Percentiles rank a stretch among this genome's conserved stretches.
These are phyloP conservation scores for Meriones psammophilus DNA, from an alignment of 2,797 vertebrate species.

Conservation along the genomic window DNA sequence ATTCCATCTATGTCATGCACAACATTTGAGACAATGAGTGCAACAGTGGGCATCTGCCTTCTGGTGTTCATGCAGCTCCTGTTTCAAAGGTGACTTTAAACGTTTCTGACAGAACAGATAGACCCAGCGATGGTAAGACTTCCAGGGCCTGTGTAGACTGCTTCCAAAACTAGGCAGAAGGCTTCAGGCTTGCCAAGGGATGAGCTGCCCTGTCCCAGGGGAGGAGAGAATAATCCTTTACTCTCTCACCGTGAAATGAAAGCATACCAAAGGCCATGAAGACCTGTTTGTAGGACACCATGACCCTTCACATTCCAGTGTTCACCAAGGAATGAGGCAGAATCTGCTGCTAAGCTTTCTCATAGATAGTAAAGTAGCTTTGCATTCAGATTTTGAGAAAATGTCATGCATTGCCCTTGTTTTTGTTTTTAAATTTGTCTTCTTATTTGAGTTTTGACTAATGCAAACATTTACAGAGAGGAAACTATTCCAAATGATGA, in stretches of 20 bases:
- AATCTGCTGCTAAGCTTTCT: conserved; percentile 3
- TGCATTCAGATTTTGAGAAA: conserved; percentile 52
- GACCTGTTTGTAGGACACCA: conserved; percentile 48
- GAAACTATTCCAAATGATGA: not conserved
- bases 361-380: conserved; percentile 9
- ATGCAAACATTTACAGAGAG: conserved; percentile 26
- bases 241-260: conserved; percentile 58
- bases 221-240: conserved; percentile 34
- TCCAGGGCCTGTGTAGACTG: conserved; percentile 17
- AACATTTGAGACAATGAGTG: not conserved
- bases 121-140: not conserved
- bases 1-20: rapidly evolving
- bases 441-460: conserved; percentile 30
- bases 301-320: conserved; percentile 61
- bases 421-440: not conserved
- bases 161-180: conserved; percentile 63
- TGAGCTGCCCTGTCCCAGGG: conserved; percentile 33
- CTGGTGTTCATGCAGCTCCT: not conserved
- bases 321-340: not conserved
- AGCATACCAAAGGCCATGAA: conserved; percentile 42
- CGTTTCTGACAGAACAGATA: not conserved
- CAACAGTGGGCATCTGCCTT: not conserved
- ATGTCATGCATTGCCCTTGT: not conserved
- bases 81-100: conserved; percentile 36
- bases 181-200: conserved; percentile 64